Evolutionary conservation across 1,140 invertebrate species (phyloP).

Genomic region (Penaeus indicus): DNA sequence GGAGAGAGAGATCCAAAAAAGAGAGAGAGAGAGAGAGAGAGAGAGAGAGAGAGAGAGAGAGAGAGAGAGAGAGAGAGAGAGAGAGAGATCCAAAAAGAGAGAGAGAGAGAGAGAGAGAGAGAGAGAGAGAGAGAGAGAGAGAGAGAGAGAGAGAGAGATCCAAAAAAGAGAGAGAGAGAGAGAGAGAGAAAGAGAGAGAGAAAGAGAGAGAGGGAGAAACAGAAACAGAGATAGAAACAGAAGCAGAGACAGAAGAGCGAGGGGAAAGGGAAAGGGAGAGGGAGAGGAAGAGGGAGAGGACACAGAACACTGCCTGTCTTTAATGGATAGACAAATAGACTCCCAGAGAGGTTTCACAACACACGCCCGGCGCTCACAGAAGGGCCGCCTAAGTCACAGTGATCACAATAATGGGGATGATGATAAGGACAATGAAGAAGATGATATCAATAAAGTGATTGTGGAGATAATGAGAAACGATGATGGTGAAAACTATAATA

Average conservation of each 20-base stretch:
- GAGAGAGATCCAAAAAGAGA: background rate
- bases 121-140: constrained; percentile 26
- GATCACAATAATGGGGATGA: no score
- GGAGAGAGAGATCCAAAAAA: background rate
- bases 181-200: background rate
- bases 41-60: background rate
- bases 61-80: constrained; percentile 1
- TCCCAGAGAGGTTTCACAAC: no score
- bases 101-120: background rate
- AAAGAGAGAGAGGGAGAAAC: constrained; percentile 1
- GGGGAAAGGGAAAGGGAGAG: constrained; percentile 15
- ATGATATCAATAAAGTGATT: no score
- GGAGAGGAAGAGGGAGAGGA: background rate
- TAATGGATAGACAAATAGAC: no score
- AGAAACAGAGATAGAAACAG: background rate
- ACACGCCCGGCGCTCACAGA: no score
- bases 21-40: background rate
- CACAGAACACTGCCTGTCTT: no score
- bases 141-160: constrained; percentile 20
- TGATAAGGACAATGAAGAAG: no score
- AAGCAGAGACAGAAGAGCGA: background rate
- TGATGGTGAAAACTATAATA: no score
- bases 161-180: constrained; percentile 17
- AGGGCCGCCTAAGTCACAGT: no score
- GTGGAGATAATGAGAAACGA: no score